These are phyloP conservation scores for Archaeoteleia sp. DNA, from an alignment of 2,888 invertebrate genomes.

Conservation along the genomic window DNA sequence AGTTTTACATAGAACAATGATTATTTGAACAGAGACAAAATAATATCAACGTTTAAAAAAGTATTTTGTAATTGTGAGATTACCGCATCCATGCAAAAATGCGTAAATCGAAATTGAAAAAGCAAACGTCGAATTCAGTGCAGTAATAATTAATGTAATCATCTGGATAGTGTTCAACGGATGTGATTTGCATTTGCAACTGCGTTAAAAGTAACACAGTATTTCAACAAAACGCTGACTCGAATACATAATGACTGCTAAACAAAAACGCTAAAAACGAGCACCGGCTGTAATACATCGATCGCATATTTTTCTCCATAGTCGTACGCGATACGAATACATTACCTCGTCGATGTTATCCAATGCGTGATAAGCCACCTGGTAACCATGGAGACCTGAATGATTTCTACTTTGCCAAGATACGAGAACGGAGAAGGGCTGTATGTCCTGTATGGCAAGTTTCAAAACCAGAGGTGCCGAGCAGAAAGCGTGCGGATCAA, in stretches of 20 bases:
- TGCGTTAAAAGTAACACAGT: slow-evolving; percentile 38
- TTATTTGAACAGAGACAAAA: no score
- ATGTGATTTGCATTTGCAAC: slow-evolving; percentile 43
- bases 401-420: slow-evolving; percentile 94
- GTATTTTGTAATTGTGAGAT: no score
- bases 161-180: slow-evolving; percentile 24
- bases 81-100: no score
- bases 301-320: slow-evolving; percentile 42
- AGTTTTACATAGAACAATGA: no score
- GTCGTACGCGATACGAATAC: slow-evolving; percentile 40
- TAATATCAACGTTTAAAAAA: no score
- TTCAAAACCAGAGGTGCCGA: slow-evolving; percentile 88
- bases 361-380: slow-evolving; percentile 87
- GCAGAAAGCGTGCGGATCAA: slow-evolving; percentile 89
- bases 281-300: slow-evolving; percentile 35
- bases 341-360: slow-evolving; percentile 78
- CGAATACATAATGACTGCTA: slow-evolving; percentile 33
- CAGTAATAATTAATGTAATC: slow-evolving; percentile 39
- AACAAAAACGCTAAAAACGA: slow-evolving; percentile 24
- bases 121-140: slow-evolving; percentile 25
- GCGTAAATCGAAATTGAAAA: no score
- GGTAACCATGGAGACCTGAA: slow-evolving; percentile 88
- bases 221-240: slow-evolving; percentile 29
- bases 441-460: slow-evolving; percentile 91
- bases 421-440: slow-evolving; percentile 89